A percentile compares a stretch with the other conserved stretches of the same genome.
Conservation (phyloP, 2,888 invertebrate species). For the Theretra japonica region DNA sequence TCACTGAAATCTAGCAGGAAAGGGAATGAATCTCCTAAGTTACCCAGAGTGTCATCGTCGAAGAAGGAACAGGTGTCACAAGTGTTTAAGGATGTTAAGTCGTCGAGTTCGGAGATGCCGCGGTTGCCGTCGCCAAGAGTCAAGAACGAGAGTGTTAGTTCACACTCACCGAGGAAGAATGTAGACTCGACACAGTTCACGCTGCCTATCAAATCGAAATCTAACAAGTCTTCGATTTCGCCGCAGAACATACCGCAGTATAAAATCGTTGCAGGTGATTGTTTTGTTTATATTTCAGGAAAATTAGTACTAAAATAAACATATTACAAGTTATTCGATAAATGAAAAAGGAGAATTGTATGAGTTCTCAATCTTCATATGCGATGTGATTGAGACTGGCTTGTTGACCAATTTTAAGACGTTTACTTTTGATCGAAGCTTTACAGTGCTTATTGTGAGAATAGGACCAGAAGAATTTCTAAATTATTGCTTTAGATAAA, state of each 20-base stretch:
- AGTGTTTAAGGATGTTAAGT: constrained; percentile 51
- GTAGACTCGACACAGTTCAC: constrained; percentile 62
- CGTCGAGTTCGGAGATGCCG: constrained; percentile 54
- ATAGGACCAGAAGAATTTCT: no score
- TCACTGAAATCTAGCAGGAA: constrained; percentile 46
- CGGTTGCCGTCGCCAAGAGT: constrained; percentile 50
- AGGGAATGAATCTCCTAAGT: constrained; percentile 55
- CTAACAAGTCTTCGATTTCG: constrained; percentile 53
- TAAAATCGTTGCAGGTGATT: constrained; percentile 75
- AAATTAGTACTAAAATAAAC: background rate
- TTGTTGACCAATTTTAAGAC: no score
- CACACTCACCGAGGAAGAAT: constrained; percentile 61
- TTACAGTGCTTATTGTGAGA: no score
- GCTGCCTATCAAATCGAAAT: constrained; percentile 60
- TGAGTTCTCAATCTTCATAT: no score
- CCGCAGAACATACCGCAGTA: constrained; percentile 64
- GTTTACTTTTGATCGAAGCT: no score
- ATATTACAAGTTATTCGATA: no score
- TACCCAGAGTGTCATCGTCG: constrained; percentile 47
- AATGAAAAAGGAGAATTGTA: no score
- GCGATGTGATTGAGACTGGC: no score
- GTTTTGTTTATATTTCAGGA: no score
- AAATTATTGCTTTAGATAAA: no score
- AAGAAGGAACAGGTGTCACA: constrained; percentile 49
- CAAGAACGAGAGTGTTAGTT: constrained; percentile 49